phyloP scores from a whole-genome alignment of 2,797 vertebrate genomes.

The Sitta carolinensis region DNA sequence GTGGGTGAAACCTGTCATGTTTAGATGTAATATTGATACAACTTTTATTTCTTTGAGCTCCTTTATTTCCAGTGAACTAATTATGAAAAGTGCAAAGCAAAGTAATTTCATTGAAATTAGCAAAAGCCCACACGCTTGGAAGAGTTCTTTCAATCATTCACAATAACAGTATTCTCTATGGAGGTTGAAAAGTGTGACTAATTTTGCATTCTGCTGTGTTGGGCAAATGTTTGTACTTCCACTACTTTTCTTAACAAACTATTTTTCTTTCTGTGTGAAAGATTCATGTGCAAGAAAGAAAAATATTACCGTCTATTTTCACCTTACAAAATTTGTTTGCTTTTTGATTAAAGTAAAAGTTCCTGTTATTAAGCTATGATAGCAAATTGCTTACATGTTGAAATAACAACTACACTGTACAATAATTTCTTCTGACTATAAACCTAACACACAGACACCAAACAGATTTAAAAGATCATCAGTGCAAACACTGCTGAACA shows the following conservation, averaged over 20 bases:
- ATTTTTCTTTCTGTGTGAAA: background rate
- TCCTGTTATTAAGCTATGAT: background rate
- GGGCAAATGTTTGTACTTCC: background rate
- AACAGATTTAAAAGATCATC: background rate
- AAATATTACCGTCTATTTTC: background rate
- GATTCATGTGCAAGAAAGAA: background rate
- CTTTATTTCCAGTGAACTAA: background rate
- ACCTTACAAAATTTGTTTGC: background rate
- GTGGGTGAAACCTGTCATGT: background rate
- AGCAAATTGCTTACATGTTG: background rate
- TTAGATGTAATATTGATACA: background rate
- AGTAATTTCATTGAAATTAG: background rate
- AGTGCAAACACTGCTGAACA: background rate
- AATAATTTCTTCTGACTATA: background rate
- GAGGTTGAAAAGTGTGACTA: background rate
- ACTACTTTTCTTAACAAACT: background rate
- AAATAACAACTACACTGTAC: background rate
- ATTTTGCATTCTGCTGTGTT: fast-evolving
- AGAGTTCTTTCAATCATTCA: background rate
- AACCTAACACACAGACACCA: background rate
- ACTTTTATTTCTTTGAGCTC: background rate
- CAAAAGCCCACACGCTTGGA: background rate
- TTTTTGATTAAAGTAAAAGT: background rate
- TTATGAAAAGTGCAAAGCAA: background rate
- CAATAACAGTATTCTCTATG: background rate